Percentiles rank a stretch among this genome's conserved stretches.
phyloP scores from a whole-genome alignment of 1,140 invertebrate species.

The Berghia stephanieae region DNA sequence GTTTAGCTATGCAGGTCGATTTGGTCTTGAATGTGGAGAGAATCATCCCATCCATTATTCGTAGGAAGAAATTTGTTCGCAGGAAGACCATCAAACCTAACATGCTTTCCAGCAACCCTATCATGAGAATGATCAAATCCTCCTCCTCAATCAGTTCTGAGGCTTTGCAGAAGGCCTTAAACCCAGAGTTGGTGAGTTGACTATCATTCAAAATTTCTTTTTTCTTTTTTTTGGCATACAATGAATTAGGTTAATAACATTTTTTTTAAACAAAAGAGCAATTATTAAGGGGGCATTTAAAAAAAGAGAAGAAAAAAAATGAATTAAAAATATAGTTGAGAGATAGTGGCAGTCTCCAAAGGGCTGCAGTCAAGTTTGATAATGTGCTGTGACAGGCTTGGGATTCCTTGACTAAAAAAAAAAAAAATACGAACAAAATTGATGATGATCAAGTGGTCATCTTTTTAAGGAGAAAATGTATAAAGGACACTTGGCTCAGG shows the following conservation, averaged over 20 bases:
- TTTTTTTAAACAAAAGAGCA: not conserved
- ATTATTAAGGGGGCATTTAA: too few relatives aligned
- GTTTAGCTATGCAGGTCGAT: constrained; percentile 70
- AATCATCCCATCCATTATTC: constrained; percentile 65
- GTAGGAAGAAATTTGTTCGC: constrained; percentile 59
- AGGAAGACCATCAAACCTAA: constrained; percentile 65
- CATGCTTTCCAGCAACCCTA: constrained; percentile 38
- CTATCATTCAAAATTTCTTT: not conserved
- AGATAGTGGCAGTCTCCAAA: too few relatives aligned
- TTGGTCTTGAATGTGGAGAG: constrained; percentile 68
- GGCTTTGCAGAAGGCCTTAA: constrained; percentile 54
- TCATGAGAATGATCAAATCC: constrained; percentile 37
- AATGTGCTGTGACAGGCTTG: too few relatives aligned
- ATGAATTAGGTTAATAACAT: not conserved
- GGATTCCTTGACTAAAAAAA: too few relatives aligned
- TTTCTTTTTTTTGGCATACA: not conserved
- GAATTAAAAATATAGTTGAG: too few relatives aligned
- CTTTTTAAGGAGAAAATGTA: too few relatives aligned
- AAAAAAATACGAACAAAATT: too few relatives aligned
- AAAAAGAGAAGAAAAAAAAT: too few relatives aligned
- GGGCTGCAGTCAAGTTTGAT: too few relatives aligned
- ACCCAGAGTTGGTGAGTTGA: constrained; percentile 61
- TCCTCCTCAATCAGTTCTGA: constrained; percentile 44
- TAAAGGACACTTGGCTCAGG: not conserved
- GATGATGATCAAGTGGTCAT: too few relatives aligned